Evolutionary conservation across 2,113 vertebrate species (phyloP), one percentile per base, ranked within the genome.

Genomic region (Mus musculus): DNA sequence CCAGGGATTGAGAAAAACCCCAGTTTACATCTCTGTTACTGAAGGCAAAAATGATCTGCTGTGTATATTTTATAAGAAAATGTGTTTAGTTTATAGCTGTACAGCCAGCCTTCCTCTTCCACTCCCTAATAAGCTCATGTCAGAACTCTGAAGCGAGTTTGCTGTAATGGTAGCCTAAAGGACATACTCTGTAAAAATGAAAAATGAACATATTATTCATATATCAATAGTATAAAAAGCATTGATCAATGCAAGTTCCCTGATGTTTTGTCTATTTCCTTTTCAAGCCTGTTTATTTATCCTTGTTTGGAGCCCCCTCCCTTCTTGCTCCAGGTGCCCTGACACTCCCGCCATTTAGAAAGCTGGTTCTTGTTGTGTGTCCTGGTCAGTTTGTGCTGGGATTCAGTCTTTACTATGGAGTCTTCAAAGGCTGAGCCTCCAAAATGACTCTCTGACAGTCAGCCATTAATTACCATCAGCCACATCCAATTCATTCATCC

Each of bases 391-490:
- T 97, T 96, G 93, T 42, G 96, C 98, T 95, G 97, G 97, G 98
- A 98, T 98, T 98, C 81, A 63, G 96, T 98, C 98, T 97, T 97
- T 98, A 97, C 98, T 94, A 94, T 63, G 95, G 97, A 98, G 98
- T 97, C 98, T 97, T 97, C 98, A 97, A 98, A 96, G 30, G 96
- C 98, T 4, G 95, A 98, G 98, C 97, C 39, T 98, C 98, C 96
- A 96, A 97, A 99, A 98, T 98, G 98, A 98, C 98, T 98, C 98
- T 98, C 98, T 98, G 98, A 99, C 99, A 99, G 98, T 98, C 98
- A 98, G 98, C 98, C 98, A 99, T 99, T 99, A 99, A 99, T 99
- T 99, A 99, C 98, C 98, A 99, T 99, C 98, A 98, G 98, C 98
- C 95, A 97, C 96, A 95, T 98, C 98, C 98, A 98, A 99, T 99